Conservation (phyloP, 37 sponge, comb jelly and placozoan genomes). For the Aplysina aerophoba region DNA sequence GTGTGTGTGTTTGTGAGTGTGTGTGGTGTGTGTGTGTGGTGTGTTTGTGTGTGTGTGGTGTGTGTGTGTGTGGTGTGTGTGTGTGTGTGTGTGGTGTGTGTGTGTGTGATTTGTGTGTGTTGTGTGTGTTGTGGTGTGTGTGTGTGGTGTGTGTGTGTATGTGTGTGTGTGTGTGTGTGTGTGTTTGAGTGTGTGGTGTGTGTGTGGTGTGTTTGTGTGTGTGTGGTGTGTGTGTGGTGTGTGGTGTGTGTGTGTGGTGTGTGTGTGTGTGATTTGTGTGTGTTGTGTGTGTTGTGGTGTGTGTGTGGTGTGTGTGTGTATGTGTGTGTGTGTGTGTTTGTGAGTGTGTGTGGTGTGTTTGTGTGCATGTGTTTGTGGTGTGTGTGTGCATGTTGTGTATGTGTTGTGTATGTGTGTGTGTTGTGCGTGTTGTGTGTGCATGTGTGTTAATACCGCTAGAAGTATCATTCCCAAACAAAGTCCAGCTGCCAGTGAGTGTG, state of each 20-base stretch:
- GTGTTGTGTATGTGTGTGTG: not conserved
- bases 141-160: not conserved
- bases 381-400: not conserved
- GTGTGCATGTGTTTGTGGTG: too few relatives aligned
- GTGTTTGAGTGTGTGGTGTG: too few relatives aligned
- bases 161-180: not conserved
- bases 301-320: too few relatives aligned
- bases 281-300: slow-evolving; percentile 34
- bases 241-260: too few relatives aligned
- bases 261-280: not conserved
- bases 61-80: slow-evolving; percentile 29
- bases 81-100: slow-evolving; percentile 30
- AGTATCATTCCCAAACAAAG: slow-evolving; percentile 86
- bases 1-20: too few relatives aligned
- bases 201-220: not conserved
- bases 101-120: too few relatives aligned
- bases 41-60: slow-evolving; percentile 17
- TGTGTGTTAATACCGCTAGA: slow-evolving; percentile 64
- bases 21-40: not conserved
- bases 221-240: not conserved
- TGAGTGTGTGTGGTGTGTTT: slow-evolving; percentile 8
- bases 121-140: too few relatives aligned
- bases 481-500: slow-evolving; percentile 86
- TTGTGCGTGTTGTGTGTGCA: too few relatives aligned
- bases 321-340: too few relatives aligned